These are phyloP conservation scores for Panthera uncia DNA, from an alignment of 2,113 vertebrate genomes.

Conservation along the genomic window DNA sequence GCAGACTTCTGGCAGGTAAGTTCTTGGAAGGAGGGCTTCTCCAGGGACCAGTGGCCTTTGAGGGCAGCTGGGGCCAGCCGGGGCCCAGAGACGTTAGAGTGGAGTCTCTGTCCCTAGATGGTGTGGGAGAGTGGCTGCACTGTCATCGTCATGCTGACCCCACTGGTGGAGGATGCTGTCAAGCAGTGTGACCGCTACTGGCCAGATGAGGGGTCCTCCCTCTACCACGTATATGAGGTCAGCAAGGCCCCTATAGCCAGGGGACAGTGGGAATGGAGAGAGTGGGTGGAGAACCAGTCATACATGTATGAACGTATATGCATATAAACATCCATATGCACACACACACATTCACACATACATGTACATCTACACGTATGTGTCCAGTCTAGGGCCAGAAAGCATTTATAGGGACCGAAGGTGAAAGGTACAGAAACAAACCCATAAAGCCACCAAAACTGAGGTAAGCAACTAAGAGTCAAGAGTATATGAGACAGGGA, in stretches of 20 bases:
- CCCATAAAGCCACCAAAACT: background rate
- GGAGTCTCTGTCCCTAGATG: constrained; percentile 87
- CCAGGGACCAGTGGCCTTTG: background rate
- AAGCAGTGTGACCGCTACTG: constrained; percentile 98
- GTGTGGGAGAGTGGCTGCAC: constrained; percentile 99
- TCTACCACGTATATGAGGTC: constrained; percentile 98
- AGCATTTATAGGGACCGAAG: background rate
- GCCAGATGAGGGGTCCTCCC: constrained; percentile 97
- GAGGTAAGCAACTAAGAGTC: background rate
- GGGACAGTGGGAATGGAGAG: background rate
- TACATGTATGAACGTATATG: background rate
- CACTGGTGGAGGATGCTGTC: constrained; percentile 94
- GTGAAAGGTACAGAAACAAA: constrained; percentile 20
- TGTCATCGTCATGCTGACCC: constrained; percentile 97
- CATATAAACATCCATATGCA: background rate
- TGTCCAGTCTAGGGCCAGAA: background rate
- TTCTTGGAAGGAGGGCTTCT: background rate
- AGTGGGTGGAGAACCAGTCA: background rate
- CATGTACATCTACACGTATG: background rate
- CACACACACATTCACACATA: background rate
- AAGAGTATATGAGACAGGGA: background rate
- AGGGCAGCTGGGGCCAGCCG: background rate
- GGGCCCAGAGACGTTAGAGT: background rate
- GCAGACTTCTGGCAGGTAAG: constrained; percentile 99
- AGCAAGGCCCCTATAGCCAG: constrained; percentile 14